A percentile compares a stretch with the other conserved stretches of the same genome.
phyloP scores from a whole-genome alignment of 2,888 invertebrate genomes.

The Argyra leucocephala region DNA sequence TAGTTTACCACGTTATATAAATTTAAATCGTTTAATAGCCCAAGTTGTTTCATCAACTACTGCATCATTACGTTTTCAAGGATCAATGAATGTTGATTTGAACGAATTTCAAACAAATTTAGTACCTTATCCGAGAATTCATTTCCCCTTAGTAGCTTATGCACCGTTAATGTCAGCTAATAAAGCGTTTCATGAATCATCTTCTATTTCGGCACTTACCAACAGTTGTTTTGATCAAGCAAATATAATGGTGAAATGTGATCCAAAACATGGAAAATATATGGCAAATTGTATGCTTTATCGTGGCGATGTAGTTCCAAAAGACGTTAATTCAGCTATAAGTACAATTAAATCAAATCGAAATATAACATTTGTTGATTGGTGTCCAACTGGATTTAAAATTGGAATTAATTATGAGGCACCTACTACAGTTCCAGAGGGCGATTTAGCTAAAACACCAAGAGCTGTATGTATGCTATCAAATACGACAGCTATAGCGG shows the following conservation, averaged over 20 bases:
- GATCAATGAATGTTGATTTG: conserved; percentile 80
- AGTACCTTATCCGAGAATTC: conserved; percentile 86
- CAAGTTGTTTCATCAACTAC: conserved; percentile 81
- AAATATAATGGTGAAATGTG: conserved; percentile 46
- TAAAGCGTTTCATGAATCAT: conserved; percentile 35
- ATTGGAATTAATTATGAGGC: conserved; percentile 78
- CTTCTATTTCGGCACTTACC: conserved; percentile 64
- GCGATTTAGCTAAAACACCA: conserved; percentile 71
- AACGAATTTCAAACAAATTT: conserved; percentile 85
- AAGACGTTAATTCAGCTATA: conserved; percentile 78
- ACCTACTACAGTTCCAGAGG: conserved; percentile 65
- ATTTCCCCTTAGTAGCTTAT: conserved; percentile 45
- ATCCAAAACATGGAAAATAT: conserved; percentile 74
- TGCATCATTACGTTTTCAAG: conserved; percentile 77
- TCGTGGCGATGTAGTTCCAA: conserved; percentile 81
- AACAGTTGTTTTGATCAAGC: conserved; percentile 79
- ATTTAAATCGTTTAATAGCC: conserved; percentile 59
- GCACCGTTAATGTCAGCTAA: conserved; percentile 36
- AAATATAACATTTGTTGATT: conserved; percentile 82
- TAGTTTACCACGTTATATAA: conserved; percentile 57
- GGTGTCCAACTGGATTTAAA: conserved; percentile 90
- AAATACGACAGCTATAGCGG: conserved; percentile 84
- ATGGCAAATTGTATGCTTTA: conserved; percentile 83
- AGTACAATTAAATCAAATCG: conserved; percentile 67
- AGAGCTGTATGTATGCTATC: conserved; percentile 83